These are phyloP conservation scores for Himantopus leucocephalus DNA, from an alignment of 2,113 vertebrate species.

Conservation along the genomic window DNA sequence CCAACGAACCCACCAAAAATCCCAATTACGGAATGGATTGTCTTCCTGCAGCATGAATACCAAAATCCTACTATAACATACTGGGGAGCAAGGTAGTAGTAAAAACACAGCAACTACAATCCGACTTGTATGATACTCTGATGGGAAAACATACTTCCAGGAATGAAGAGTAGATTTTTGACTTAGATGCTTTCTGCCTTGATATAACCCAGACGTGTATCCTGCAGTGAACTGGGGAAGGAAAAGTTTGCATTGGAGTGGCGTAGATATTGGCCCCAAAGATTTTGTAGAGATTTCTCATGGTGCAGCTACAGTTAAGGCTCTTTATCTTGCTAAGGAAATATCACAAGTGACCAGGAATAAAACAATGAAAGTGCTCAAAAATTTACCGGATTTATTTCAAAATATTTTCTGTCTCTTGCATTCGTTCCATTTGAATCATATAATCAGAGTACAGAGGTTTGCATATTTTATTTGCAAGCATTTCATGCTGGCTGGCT, in stretches of 20 bases:
- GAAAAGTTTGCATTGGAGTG: not conserved
- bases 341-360: not conserved
- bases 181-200: not conserved
- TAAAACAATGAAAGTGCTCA: not conserved
- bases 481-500: not conserved
- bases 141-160: not conserved
- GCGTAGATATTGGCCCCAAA: not conserved
- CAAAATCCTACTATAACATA: not conserved
- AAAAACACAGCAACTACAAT: not conserved
- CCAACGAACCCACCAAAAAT: not conserved
- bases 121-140: not conserved
- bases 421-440: not conserved
- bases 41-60: not conserved
- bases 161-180: not conserved
- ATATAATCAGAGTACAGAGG: not conserved
- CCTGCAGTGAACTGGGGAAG: not conserved
- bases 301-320: not conserved
- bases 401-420: not conserved
- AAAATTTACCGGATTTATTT: not conserved
- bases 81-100: rapidly evolving
- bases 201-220: rapidly evolving
- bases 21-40: not conserved
- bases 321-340: not conserved
- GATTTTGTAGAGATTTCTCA: not conserved
- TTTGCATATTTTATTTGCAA: not conserved